Evolutionary conservation across 2,113 vertebrate species (phyloP).

Genomic region (Anser brachyrhynchus): DNA sequence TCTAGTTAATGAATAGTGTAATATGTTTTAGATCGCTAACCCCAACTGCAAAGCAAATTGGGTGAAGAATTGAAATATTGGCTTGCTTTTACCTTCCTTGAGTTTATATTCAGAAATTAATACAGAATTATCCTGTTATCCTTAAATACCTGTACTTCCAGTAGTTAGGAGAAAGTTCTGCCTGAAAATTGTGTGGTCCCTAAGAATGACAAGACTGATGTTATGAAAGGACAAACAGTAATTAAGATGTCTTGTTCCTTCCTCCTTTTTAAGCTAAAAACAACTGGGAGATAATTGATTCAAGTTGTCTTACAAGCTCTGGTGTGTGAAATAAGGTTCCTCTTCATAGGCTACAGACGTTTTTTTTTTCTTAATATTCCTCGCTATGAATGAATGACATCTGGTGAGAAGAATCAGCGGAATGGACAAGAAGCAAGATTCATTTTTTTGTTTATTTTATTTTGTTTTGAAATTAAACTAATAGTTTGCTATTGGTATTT

Average conservation of each 20-base stretch:
- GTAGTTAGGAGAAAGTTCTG: neutral
- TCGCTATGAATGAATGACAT: neutral
- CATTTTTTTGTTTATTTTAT: too few species aligned
- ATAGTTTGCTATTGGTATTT: neutral
- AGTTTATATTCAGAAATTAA: neutral
- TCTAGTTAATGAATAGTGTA: neutral
- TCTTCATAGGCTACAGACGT: neutral
- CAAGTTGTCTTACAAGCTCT: slow-evolving; percentile 8
- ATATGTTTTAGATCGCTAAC: neutral
- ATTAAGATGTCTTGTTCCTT: neutral
- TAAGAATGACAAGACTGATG: neutral
- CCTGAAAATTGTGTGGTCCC: neutral
- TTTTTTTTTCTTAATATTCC: neutral
- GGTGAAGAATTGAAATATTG: neutral
- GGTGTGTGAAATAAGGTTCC: slow-evolving; percentile 42
- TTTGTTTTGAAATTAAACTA: neutral
- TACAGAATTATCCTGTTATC: neutral
- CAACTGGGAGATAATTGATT: neutral
- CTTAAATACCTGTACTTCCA: neutral
- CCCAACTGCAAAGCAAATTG: neutral
- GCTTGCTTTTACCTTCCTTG: neutral
- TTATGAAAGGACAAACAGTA: neutral
- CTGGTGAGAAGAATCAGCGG: neutral
- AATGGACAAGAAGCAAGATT: neutral
- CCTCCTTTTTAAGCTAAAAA: slow-evolving; percentile 19